These are phyloP conservation scores for Pocota personata DNA, from an alignment of 2,888 invertebrate genomes.

Conservation along the genomic window DNA sequence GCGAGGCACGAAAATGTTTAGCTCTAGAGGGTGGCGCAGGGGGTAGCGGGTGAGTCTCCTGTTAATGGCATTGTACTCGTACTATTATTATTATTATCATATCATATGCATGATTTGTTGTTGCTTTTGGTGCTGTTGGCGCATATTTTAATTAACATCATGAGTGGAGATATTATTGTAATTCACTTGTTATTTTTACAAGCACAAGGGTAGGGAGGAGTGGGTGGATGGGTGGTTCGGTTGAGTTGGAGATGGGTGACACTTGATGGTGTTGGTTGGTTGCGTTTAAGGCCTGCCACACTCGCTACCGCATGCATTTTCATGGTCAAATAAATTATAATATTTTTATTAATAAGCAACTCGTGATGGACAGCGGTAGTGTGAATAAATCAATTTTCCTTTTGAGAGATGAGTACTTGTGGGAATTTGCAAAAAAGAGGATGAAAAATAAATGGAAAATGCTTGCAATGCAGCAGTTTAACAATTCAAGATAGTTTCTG, in stretches of 20 bases:
- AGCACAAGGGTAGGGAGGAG: neutral
- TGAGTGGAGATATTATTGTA: slow-evolving; percentile 66
- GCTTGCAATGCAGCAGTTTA: no score
- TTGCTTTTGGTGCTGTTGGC: slow-evolving; percentile 55
- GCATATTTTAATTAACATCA: slow-evolving; percentile 74
- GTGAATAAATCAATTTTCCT: slow-evolving; percentile 10
- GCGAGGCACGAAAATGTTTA: slow-evolving; percentile 24
- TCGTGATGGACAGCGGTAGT: slow-evolving; percentile 44
- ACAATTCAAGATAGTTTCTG: no score
- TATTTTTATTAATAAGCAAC: slow-evolving; percentile 67
- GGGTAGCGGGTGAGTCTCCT: slow-evolving; percentile 58
- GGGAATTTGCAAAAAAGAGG: neutral
- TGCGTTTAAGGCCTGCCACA: slow-evolving; percentile 30
- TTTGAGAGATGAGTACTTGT: neutral
- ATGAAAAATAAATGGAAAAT: no score
- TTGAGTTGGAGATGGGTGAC: slow-evolving; percentile 43
- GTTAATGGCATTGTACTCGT: slow-evolving; percentile 67
- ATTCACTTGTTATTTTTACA: slow-evolving; percentile 63
- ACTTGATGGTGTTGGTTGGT: slow-evolving; percentile 19
- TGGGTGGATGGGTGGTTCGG: neutral
- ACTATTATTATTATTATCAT: slow-evolving; percentile 26
- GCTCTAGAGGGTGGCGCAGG: neutral
- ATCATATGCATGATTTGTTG: slow-evolving; percentile 16
- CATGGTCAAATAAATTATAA: slow-evolving; percentile 73
- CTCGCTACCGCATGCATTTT: slow-evolving; percentile 53